These are phyloP conservation scores for Psilanteris sp. DNA, from an alignment of 1,140 invertebrate species.

Conservation along the genomic window DNA sequence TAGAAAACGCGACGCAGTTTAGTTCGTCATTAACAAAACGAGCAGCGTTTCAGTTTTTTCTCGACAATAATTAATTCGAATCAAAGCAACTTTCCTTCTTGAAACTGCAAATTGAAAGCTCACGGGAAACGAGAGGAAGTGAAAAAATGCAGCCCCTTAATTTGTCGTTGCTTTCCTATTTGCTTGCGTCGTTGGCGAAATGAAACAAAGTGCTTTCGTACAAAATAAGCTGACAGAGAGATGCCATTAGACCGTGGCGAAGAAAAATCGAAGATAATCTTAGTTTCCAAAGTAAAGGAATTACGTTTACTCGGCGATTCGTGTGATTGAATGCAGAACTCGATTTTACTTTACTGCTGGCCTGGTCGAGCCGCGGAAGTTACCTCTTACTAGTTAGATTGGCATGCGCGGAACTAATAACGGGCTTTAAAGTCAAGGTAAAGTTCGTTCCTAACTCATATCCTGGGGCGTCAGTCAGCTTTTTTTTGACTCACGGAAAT, in stretches of 20 bases:
- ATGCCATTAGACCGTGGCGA: slow-evolving; percentile 31
- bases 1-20: slow-evolving; percentile 59
- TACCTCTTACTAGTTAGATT: slow-evolving; percentile 75
- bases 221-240: slow-evolving; percentile 54
- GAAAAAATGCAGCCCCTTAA: slow-evolving; percentile 7
- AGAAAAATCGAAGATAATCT: slow-evolving; percentile 75
- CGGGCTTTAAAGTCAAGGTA: slow-evolving; percentile 65
- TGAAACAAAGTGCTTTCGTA: slow-evolving; percentile 46
- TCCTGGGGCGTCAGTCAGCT: slow-evolving; percentile 63
- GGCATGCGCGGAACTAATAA: slow-evolving; percentile 67
- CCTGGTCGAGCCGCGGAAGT: slow-evolving; percentile 69
- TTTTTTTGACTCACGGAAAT: slow-evolving; percentile 61
- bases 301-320: slow-evolving; percentile 68
- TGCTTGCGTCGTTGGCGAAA: slow-evolving; percentile 1
- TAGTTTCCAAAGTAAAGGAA: slow-evolving; percentile 72
- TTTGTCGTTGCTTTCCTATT: slow-evolving; percentile 1
- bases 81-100: slow-evolving; percentile 1
- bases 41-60: slow-evolving; percentile 3
- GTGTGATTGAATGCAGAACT: slow-evolving; percentile 76
- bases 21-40: slow-evolving; percentile 32
- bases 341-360: slow-evolving; percentile 73
- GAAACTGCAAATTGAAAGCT: slow-evolving; percentile 1
- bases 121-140: background rate
- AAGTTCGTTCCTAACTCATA: slow-evolving; percentile 66
- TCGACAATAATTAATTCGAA: slow-evolving; percentile 16